Base-by-base conservation (phyloP, 1,140 invertebrate genomes). In the Heterodera schachtii region DNA sequence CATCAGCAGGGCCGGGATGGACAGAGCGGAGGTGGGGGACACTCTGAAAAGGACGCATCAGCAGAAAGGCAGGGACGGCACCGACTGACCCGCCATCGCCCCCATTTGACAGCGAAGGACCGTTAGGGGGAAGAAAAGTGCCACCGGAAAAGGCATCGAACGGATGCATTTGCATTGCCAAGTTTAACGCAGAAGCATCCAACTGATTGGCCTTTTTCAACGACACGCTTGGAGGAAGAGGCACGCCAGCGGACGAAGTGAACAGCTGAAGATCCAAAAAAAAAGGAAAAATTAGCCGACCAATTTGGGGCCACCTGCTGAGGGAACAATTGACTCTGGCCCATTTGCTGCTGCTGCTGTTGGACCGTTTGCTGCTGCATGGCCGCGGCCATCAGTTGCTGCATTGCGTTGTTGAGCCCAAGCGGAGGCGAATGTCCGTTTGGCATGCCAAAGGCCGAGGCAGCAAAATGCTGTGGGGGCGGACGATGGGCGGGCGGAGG, bases 1-100 rank as follows among this genome's bases (percentile, higher is more conserved):
- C 77, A 78, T 78, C 47, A 78, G 47, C 47, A 78, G 46, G 11
- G 77, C 77, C 49, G 31, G 64, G 31, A 78, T 78, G n/a, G 77
- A 70, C 60, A 69, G 77, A 31, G 44, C n/a, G 47, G 44, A 47
- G n/a, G 57, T 64, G 11, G 70, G 6, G 41, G 31, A 31, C 31
- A 64, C 11, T 3, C 64, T 78, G 57, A 44, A 43, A 75, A 43
- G 41, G n/a, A 1, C 41, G 46, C 6, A 31, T 31, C 31, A 31
- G 31, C 31, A 31, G 31, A 31, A 31, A 31, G 31, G 31, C 31
- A 31, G 1, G 31, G 31, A 31, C 31, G 31, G 31, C 31, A 31
- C 31, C 31, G 31, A 31, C 31, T 31, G 31, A 31, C 31, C 31
- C 31, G 31, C 57, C 57, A 19, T 64, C 57, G 11, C 57, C 16